Evolutionary conservation across 2,113 vertebrate genomes (phyloP).

Genomic region (Bolborhynchus lineola): DNA sequence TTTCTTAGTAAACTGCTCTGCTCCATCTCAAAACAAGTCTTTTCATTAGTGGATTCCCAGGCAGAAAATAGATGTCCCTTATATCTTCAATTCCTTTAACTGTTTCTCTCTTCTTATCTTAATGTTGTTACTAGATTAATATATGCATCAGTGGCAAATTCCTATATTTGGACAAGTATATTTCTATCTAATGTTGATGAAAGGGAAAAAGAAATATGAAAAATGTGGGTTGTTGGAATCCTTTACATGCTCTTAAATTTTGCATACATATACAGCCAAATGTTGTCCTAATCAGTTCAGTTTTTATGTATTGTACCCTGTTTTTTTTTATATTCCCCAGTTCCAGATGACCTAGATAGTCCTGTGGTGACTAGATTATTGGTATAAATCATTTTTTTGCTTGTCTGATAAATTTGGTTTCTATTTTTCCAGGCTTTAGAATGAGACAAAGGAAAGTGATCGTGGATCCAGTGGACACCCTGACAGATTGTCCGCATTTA

Average conservation of each 20-base stretch:
- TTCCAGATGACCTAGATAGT: background rate
- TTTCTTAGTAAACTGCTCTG: slow-evolving; percentile 36
- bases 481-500: slow-evolving; percentile 82
- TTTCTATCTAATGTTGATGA: background rate
- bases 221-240: background rate
- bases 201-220: background rate
- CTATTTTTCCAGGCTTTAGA: slow-evolving; percentile 80
- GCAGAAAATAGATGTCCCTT: background rate
- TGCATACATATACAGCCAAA: background rate
- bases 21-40: slow-evolving; percentile 16
- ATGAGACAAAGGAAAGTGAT: slow-evolving; percentile 82
- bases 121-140: background rate
- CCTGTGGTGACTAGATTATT: background rate
- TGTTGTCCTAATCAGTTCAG: background rate
- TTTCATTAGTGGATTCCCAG: background rate
- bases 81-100: background rate
- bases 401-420: background rate
- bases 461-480: slow-evolving; percentile 67
- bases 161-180: background rate
- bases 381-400: background rate
- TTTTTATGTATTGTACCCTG: background rate
- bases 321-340: background rate
- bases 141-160: background rate
- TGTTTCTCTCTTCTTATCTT: background rate
- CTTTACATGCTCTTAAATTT: background rate